Conservation (phyloP, 2,113 vertebrate genomes). For the Tyto alba region DNA sequence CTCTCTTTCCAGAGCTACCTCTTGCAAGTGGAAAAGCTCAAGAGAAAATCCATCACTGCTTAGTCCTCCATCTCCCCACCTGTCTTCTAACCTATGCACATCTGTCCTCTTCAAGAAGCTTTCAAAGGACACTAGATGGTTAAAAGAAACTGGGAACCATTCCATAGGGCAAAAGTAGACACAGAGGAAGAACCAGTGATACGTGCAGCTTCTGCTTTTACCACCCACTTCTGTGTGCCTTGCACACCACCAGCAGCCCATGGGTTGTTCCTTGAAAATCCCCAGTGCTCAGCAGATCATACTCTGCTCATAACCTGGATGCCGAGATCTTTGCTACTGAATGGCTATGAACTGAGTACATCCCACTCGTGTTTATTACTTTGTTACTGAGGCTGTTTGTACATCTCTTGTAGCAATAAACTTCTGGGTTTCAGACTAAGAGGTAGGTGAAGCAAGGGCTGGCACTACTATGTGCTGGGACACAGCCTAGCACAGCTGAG, state of each 20-base stretch:
- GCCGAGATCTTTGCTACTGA: not conserved
- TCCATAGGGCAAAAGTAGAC: not conserved
- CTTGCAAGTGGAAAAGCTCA: not conserved
- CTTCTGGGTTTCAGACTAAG: not conserved
- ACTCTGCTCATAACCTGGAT: not conserved
- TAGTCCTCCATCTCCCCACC: not conserved
- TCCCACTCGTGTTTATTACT: not conserved
- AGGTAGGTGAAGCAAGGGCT: not conserved
- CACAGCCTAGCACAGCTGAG: not conserved
- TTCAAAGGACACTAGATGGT: not conserved
- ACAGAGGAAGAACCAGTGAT: not conserved
- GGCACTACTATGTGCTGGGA: not conserved
- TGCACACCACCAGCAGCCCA: not conserved
- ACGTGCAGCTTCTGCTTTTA: not conserved
- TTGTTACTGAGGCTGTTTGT: not conserved
- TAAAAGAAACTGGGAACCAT: not conserved
- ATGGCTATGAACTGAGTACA: not conserved
- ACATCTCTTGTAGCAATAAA: not conserved
- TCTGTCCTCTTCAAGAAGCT: not conserved
- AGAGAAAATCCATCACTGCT: not conserved
- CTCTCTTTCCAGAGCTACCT: not conserved
- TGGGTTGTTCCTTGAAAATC: not conserved
- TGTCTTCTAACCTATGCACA: not conserved
- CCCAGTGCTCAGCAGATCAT: not conserved
- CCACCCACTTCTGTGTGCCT: not conserved